Evolutionary conservation across 2,113 vertebrate species (phyloP).

Genomic region (Ranitomeya imitator): DNA sequence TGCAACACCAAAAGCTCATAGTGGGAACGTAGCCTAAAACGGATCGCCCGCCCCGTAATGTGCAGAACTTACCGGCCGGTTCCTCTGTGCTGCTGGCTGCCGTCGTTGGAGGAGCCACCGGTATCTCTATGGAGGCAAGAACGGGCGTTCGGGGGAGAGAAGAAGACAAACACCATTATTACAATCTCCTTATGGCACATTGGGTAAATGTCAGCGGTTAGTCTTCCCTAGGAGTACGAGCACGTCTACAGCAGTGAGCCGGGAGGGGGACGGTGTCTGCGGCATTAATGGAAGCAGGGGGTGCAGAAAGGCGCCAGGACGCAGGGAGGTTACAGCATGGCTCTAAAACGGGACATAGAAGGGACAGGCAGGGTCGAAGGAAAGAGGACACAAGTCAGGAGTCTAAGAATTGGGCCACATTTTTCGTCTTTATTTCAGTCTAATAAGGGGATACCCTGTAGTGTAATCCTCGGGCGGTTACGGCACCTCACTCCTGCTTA

Average conservation of each 20-base stretch:
- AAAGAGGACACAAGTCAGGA: not conserved
- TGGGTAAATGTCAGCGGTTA: not conserved
- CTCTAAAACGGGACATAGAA: not conserved
- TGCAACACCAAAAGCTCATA: no score
- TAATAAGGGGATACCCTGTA: not conserved
- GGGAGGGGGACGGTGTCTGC: not conserved
- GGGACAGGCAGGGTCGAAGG: not conserved
- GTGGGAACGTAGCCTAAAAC: no score
- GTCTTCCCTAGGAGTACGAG: not conserved
- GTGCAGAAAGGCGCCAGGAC: not conserved
- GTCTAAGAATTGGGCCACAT: not conserved
- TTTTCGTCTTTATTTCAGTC: not conserved
- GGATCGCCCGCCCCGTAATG: not conserved
- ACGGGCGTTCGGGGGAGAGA: slow-evolving; percentile 10
- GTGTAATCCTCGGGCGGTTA: no score
- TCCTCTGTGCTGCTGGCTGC: slow-evolving; percentile 87
- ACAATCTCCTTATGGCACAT: not conserved
- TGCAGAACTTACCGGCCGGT: slow-evolving; percentile 81
- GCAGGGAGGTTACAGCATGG: not conserved
- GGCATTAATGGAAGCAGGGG: not conserved
- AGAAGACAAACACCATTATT: not conserved
- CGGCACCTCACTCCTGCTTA: no score
- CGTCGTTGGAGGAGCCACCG: slow-evolving; percentile 84
- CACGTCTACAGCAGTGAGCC: not conserved
- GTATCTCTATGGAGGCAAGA: slow-evolving; percentile 82